A percentile compares a stretch with the other conserved stretches of the same genome.
Evolutionary conservation across 2,888 invertebrate genomes (phyloP).

Genomic region (Fragum sueziense): DNA sequence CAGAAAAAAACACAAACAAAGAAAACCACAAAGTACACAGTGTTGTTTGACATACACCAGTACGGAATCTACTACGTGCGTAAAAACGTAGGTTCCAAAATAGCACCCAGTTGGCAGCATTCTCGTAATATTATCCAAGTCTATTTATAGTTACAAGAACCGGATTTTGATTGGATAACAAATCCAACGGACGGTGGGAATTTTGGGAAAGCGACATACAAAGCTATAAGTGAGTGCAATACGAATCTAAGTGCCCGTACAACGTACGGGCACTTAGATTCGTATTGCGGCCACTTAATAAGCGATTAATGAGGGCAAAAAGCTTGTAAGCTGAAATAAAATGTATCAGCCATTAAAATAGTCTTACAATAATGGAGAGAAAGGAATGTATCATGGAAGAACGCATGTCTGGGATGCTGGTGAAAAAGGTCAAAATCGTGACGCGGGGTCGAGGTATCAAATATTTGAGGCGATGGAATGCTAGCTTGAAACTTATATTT

Average conservation of each 20-base stretch:
- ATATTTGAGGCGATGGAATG: background rate
- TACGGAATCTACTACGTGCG: slow-evolving; percentile 50
- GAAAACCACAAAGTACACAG: background rate
- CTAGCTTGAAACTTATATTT: background rate
- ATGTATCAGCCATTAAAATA: too few species aligned
- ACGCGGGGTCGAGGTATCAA: slow-evolving; percentile 5
- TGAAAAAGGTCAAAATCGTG: slow-evolving; percentile 9
- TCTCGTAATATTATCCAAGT: slow-evolving; percentile 47
- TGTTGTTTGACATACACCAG: background rate
- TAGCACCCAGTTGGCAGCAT: slow-evolving; percentile 41
- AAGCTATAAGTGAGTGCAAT: too few species aligned
- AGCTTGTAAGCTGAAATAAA: too few species aligned
- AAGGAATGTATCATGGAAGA: slow-evolving; percentile 32
- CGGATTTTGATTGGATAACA: slow-evolving; percentile 37
- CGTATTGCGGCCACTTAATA: too few species aligned
- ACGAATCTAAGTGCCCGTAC: too few species aligned
- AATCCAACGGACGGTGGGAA: slow-evolving; percentile 45
- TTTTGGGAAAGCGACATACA: slow-evolving; percentile 34
- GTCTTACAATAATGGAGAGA: too few species aligned
- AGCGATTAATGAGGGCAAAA: too few species aligned
- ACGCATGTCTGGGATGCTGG: slow-evolving; percentile 21
- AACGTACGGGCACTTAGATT: too few species aligned
- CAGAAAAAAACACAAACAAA: slow-evolving; percentile 12
- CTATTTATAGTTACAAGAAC: slow-evolving; percentile 32
- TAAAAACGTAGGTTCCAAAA: slow-evolving; percentile 48